phyloP scores from a whole-genome alignment of 2,797 vertebrate genomes.

The Enteromius afrohamiltoni region DNA sequence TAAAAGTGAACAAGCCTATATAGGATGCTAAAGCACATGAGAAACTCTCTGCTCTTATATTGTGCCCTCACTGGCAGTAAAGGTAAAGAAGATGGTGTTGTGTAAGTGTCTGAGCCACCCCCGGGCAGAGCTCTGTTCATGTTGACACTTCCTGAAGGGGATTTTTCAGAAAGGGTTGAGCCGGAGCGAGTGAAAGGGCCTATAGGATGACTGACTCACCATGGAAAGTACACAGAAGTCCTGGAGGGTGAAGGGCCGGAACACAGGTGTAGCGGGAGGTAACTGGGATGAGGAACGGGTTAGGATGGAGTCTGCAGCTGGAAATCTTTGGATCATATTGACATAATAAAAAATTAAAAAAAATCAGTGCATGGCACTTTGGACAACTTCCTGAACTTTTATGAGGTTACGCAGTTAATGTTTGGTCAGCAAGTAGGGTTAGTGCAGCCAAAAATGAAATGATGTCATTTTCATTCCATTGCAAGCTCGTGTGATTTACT shows the following conservation, averaged over 20 bases:
- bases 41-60: background rate
- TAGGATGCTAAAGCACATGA: background rate
- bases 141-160: conserved; percentile 57
- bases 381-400: conserved; percentile 17
- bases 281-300: conserved; percentile 35
- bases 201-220: conserved; percentile 55
- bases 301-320: conserved; percentile 4
- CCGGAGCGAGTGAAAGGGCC: conserved; percentile 16
- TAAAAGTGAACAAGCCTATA: background rate
- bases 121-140: conserved; percentile 28
- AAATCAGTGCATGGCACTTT: conserved; percentile 10
- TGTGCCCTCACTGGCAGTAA: background rate
- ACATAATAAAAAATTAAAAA: background rate
- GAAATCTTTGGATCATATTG: conserved; percentile 15
- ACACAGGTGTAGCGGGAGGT: conserved; percentile 34
- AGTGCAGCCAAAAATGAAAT: background rate
- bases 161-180: conserved; percentile 54
- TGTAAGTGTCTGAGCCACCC: conserved; percentile 26
- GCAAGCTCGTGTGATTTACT: background rate
- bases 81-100: conserved; percentile 6
- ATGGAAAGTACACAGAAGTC: conserved; percentile 58
- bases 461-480: background rate
- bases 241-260: conserved; percentile 2
- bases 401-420: conserved; percentile 30
- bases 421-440: conserved; percentile 24